Percentiles rank a stretch among this genome's conserved stretches.
These are phyloP conservation scores for Lepidothrix coronata DNA, from an alignment of 2,113 vertebrate genomes.

Conservation along the genomic window DNA sequence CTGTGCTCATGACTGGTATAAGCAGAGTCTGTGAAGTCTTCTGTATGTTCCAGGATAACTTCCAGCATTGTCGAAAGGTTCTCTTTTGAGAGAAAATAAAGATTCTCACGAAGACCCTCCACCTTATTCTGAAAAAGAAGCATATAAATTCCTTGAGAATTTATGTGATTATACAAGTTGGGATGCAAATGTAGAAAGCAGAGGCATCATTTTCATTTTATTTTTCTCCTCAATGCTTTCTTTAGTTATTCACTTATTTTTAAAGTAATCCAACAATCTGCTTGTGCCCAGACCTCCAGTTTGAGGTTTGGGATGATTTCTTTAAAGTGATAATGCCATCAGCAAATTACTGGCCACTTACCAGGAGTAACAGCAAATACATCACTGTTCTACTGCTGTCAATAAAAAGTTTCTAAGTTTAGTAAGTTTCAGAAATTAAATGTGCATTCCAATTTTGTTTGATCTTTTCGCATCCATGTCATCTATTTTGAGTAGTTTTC, in stretches of 20 bases:
- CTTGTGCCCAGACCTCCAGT: background rate
- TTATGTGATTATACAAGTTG: background rate
- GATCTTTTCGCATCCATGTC: background rate
- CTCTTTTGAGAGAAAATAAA: conserved; percentile 84
- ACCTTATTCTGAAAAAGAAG: conserved; percentile 80
- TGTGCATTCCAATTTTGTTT: background rate
- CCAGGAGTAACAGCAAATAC: background rate
- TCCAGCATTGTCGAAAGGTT: conserved; percentile 84
- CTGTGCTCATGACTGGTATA: conserved; percentile 97
- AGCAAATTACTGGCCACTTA: background rate
- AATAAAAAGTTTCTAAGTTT: background rate
- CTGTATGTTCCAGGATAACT: conserved; percentile 87
- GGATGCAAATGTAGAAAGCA: background rate
- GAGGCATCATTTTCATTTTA: background rate
- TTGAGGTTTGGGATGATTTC: background rate
- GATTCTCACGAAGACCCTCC: conserved; percentile 88
- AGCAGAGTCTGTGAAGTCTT: conserved; percentile 97
- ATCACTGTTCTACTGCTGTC: background rate
- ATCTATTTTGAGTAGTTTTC: background rate
- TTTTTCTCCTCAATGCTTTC: background rate
- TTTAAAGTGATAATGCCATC: background rate
- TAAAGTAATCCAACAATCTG: background rate
- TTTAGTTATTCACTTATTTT: background rate
- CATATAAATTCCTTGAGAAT: background rate
- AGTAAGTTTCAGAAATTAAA: background rate